Evolutionary conservation across 1,140 invertebrate species (phyloP), one percentile per base, ranked within the genome.

Genomic region (Diachasma alloeum): DNA sequence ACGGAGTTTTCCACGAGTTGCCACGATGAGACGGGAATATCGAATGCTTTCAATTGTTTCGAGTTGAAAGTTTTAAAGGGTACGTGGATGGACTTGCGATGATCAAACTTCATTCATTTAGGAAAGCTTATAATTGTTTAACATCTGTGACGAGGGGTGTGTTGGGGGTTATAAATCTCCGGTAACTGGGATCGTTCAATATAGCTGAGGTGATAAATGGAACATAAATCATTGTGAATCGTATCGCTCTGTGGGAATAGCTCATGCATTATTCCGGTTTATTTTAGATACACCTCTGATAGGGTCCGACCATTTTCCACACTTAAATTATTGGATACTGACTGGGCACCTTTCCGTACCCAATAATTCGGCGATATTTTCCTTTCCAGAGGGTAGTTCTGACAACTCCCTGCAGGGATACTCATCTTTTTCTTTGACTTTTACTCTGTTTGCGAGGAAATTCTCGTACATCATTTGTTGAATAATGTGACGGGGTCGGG

Each of bases 331-430:
- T 74, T 66, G 66, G 36, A 66, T 8, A 11, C n/a, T n/a, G 15
- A 53, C 36, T 42, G 22, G 70, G 48, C 24, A 22, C 17, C 48
- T 22, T 39, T 22, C 72, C 72, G 36, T 59, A 74, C 31, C 42
- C 63, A 74, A 74, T 74, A 74, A 74, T 74, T 74, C 63, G 13
- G 59, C 59, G 22, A 74, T 74, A 74, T 74, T 67, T 74, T 74
- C 19, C 36, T 63, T 4, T 22, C 46, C 67, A 56, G 48, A 31
- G 36, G 39, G 44, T 42, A 36, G 31, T 63, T 11, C 72, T 31
- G 69, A 53, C 37, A 31, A 36, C 17, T 44, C 37, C 37, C 59
- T 4, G 56, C 37, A 36, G 24, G 39, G 24, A 24, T 73, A n/a
- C 24, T 67, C 66, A 31, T 67, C 10, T 53, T 74, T 42, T 44